Evolutionary conservation across 2,113 vertebrate genomes (phyloP).

Genomic region (Pollimyrus isidori): DNA sequence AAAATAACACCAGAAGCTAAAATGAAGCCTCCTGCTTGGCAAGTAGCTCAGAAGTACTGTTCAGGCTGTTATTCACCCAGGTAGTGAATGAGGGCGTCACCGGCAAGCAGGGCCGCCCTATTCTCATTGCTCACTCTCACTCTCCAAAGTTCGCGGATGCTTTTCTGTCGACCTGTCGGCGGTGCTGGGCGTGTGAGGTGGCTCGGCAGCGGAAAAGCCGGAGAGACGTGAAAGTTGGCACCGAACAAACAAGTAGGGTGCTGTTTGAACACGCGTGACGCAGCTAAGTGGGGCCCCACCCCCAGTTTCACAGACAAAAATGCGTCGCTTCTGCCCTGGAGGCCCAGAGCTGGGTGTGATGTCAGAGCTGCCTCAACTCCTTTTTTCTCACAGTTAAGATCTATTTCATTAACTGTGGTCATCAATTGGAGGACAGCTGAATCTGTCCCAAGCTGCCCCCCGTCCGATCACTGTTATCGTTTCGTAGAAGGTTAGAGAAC

Average conservation of each 20-base stretch:
- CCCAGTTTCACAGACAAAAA: background rate
- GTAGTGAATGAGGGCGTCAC: background rate
- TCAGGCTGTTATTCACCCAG: background rate
- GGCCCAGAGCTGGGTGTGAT: background rate
- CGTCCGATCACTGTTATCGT: background rate
- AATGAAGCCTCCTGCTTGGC: background rate
- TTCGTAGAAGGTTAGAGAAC: background rate
- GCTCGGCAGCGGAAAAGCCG: background rate
- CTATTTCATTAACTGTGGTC: background rate
- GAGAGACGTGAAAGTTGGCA: background rate
- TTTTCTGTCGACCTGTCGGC: background rate
- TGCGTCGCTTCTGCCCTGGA: background rate
- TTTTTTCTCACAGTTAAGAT: constrained; percentile 6
- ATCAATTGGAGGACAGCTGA: background rate
- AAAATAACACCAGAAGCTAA: background rate
- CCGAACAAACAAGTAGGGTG: background rate
- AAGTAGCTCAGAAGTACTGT: background rate
- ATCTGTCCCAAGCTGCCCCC: background rate
- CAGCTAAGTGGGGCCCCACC: background rate
- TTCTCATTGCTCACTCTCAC: background rate
- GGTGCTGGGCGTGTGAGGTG: background rate
- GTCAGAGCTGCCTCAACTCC: background rate
- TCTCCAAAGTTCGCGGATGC: background rate
- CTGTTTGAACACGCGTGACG: background rate
- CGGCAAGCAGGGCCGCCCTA: background rate